These are phyloP conservation scores for Stomatorhinus walkeri DNA, from an alignment of 2,797 vertebrate genomes.

Conservation along the genomic window DNA sequence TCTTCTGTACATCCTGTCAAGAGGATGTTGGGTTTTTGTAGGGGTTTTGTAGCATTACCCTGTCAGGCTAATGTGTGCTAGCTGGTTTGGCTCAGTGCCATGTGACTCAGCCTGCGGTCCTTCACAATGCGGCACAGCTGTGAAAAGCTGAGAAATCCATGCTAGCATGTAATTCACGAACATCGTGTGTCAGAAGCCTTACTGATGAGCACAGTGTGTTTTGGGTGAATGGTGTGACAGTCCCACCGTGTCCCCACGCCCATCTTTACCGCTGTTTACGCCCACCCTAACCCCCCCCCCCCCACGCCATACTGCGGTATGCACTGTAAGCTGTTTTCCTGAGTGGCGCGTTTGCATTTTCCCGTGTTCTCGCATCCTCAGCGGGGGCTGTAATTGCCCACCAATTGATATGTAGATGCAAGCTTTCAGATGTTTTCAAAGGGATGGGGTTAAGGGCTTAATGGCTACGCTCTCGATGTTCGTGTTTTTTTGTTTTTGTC, in stretches of 20 bases:
- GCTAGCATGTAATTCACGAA: background rate
- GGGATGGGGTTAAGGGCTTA: slow-evolving; percentile 36
- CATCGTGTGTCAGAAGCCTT: background rate
- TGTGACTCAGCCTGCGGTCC: background rate
- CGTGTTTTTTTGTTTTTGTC: slow-evolving; percentile 23
- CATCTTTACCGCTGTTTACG: background rate
- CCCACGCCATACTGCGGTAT: background rate
- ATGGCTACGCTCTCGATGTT: slow-evolving; percentile 35
- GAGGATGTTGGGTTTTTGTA: background rate
- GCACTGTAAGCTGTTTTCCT: slow-evolving; percentile 20
- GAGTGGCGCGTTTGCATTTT: slow-evolving; percentile 23
- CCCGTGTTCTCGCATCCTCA: slow-evolving; percentile 20
- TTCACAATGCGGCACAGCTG: background rate
- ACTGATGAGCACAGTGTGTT: background rate
- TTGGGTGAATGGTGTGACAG: background rate
- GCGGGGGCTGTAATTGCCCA: slow-evolving; percentile 28
- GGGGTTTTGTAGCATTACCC: background rate
- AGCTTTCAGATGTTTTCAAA: slow-evolving; percentile 42
- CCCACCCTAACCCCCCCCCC: too few species aligned
- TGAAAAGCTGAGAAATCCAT: background rate
- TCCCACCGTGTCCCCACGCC: background rate
- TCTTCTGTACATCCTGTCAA: background rate
- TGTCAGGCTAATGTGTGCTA: background rate
- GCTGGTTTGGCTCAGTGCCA: background rate
- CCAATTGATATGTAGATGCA: slow-evolving; percentile 42